Conservation (phyloP, 2,888 invertebrate genomes). For the Cybosia mesomella region DNA sequence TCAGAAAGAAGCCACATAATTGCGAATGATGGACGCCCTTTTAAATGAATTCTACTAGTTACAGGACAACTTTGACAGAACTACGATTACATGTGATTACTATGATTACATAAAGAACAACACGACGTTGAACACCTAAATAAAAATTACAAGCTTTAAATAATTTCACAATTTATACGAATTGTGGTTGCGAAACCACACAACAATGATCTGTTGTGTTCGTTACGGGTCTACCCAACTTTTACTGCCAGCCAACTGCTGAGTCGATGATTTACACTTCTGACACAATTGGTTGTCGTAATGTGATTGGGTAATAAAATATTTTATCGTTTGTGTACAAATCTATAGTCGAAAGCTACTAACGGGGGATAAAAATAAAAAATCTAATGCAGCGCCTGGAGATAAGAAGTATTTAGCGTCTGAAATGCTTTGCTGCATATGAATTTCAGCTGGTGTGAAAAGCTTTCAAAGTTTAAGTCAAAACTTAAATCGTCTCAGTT, state of each 20-base stretch:
- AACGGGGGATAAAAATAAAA: neutral
- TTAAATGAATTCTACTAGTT: no score
- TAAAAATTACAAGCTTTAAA: neutral
- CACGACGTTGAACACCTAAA: neutral
- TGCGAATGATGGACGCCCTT: no score
- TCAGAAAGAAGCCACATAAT: no score
- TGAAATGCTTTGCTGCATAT: slow-evolving; percentile 1
- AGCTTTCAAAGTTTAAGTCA: neutral
- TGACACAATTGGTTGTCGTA: neutral
- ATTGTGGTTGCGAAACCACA: neutral
- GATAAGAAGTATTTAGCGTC: neutral
- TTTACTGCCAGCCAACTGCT: neutral
- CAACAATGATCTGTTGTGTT: slow-evolving; percentile 2
- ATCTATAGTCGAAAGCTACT: neutral
- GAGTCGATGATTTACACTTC: neutral
- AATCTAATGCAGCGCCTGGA: no score
- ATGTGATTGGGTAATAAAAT: slow-evolving; percentile 6
- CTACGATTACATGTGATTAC: neutral
- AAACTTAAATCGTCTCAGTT: no score
- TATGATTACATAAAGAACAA: neutral
- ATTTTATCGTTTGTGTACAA: neutral
- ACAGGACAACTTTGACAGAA: neutral
- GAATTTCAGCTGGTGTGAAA: neutral
- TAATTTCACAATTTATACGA: neutral
- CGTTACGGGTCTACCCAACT: neutral